Evolutionary conservation across 1,140 invertebrate species (phyloP).

Genomic region (Lepidurus apus): DNA sequence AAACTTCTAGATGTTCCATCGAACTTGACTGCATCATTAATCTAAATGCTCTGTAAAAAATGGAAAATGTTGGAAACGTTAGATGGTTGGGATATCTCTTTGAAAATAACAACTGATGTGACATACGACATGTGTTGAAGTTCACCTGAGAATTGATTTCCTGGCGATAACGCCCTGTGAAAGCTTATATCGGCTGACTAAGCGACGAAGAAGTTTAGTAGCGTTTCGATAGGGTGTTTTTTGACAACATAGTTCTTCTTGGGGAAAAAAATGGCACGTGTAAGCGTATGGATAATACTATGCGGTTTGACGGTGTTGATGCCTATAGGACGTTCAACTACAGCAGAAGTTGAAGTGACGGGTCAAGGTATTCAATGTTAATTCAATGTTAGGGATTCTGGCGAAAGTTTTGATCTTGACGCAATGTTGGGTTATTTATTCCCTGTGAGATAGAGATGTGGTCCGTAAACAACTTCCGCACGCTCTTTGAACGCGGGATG

Average conservation of each 20-base stretch:
- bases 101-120: not conserved
- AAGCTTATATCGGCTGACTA: not conserved
- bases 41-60: too few relatives aligned
- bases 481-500: not conserved
- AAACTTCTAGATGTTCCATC: not conserved
- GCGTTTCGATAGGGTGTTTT: too few relatives aligned
- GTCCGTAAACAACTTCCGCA: not conserved
- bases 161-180: not conserved
- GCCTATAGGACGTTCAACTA: not conserved
- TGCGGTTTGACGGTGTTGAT: not conserved
- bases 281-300: not conserved
- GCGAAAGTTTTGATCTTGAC: not conserved
- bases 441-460: not conserved
- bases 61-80: too few relatives aligned
- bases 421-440: not conserved
- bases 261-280: not conserved
- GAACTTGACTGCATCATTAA: too few relatives aligned
- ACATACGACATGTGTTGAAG: not conserved
- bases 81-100: not conserved
- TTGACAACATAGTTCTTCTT: not conserved
- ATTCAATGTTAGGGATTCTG: not conserved
- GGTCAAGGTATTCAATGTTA: not conserved
- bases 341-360: not conserved
- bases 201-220: too few relatives aligned
- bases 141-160: constrained; percentile 9